Percentiles rank a stretch among this genome's conserved stretches.
phyloP scores from a whole-genome alignment of 2,113 vertebrate genomes.

The Eulemur macaco region DNA sequence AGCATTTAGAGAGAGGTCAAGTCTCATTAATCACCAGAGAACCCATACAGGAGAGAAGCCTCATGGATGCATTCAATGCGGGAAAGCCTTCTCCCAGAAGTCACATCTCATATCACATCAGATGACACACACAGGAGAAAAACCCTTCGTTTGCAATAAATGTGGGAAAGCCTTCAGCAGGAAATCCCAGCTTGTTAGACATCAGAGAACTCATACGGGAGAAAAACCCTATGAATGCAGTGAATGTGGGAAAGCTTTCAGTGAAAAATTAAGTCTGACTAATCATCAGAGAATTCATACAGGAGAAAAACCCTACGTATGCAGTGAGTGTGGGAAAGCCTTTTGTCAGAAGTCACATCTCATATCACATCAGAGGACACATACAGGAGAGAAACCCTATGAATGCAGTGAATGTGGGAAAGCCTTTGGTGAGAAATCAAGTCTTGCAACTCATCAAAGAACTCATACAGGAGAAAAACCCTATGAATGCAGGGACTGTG shows the following conservation, averaged over 20 bases:
- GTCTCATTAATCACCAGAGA: conserved; percentile 71
- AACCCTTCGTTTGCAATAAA: conserved; percentile 60
- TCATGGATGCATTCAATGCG: conserved; percentile 67
- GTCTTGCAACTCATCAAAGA: conserved; percentile 65
- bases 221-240: conserved; percentile 68
- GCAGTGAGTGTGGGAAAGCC: conserved; percentile 64
- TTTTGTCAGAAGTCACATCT: conserved; percentile 71
- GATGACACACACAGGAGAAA: conserved; percentile 72
- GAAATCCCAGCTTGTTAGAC: conserved; percentile 65
- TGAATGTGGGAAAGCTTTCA: conserved; percentile 73
- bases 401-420: conserved; percentile 65
- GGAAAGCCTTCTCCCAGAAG: conserved; percentile 71
- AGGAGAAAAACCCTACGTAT: conserved; percentile 72
- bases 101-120: conserved; percentile 67
- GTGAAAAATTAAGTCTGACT: conserved; percentile 65
- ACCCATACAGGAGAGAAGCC: conserved; percentile 75
- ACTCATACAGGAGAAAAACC: conserved; percentile 70
- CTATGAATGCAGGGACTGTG: conserved; percentile 55
- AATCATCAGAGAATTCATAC: conserved; percentile 64
- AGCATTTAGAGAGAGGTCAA: conserved; percentile 64
- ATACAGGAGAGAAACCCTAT: conserved; percentile 65
- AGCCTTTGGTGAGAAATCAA: conserved; percentile 67
- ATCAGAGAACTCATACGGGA: conserved; percentile 69
- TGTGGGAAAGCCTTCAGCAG: conserved; percentile 71
- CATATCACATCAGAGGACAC: conserved; percentile 60